phyloP scores from a whole-genome alignment of 2,888 invertebrate genomes.

The Penaeus monodon region DNA sequence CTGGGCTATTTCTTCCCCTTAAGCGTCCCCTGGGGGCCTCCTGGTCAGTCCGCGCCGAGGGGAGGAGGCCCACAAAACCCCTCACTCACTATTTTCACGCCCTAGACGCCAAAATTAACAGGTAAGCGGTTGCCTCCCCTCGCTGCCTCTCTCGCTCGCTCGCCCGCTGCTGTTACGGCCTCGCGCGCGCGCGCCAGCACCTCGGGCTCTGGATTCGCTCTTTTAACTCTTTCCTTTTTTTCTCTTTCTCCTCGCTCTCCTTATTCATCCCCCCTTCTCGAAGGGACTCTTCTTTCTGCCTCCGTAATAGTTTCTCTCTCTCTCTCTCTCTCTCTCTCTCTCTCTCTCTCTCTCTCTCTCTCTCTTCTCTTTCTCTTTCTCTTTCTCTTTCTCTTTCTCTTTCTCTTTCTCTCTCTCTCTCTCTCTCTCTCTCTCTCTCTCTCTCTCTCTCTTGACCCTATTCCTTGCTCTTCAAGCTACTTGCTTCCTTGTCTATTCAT shows the following conservation, averaged over 20 bases:
- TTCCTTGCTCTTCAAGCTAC: too few species aligned
- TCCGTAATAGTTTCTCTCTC: constrained; percentile 5
- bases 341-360: background rate
- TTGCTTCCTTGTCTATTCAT: too few species aligned
- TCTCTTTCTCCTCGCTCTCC: background rate
- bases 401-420: background rate
- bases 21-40: constrained; percentile 33
- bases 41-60: constrained; percentile 42
- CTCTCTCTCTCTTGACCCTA: background rate
- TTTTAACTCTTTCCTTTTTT: background rate
- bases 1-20: constrained; percentile 47
- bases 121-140: constrained; percentile 35
- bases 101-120: constrained; percentile 39
- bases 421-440: background rate
- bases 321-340: background rate
- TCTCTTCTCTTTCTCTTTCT: background rate
- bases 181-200: constrained; percentile 2
- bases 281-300: background rate
- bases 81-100: constrained; percentile 49
- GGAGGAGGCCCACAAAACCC: constrained; percentile 34
- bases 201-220: constrained; percentile 10
- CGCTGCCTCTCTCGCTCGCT: background rate
- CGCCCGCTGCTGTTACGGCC: constrained; percentile 2
- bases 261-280: background rate
- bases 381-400: background rate